These are phyloP conservation scores for Aeoliscus strigatus DNA, from an alignment of 2,797 vertebrate genomes.

Conservation along the genomic window DNA sequence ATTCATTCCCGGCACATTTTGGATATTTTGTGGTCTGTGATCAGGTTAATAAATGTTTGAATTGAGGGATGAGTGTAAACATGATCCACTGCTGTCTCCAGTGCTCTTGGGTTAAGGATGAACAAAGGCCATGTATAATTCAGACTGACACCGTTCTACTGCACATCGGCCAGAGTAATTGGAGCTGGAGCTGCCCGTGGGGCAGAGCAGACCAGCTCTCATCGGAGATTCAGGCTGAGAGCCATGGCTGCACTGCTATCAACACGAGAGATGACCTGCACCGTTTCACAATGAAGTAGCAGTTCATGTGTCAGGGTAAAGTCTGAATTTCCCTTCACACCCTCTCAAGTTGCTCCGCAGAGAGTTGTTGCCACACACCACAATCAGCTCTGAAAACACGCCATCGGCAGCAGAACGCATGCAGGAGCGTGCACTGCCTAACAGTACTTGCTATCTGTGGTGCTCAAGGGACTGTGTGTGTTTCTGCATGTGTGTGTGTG, in stretches of 20 bases:
- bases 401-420: too few species aligned
- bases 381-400: constrained; percentile 38
- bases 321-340: constrained; percentile 53
- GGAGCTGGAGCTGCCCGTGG: constrained; percentile 59
- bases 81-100: constrained; percentile 74
- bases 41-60: constrained; percentile 68
- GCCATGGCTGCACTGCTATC: constrained; percentile 40
- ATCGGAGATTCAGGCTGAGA: constrained; percentile 27
- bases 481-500: too few species aligned
- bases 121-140: constrained; percentile 79
- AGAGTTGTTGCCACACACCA: constrained; percentile 32
- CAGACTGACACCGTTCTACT: constrained; percentile 64
- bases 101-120: constrained; percentile 75
- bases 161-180: constrained; percentile 63
- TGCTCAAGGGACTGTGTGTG: too few species aligned
- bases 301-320: constrained; percentile 57
- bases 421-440: too few species aligned
- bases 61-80: constrained; percentile 68
- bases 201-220: constrained; percentile 44
- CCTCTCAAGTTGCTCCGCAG: constrained; percentile 49
- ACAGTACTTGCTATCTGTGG: constrained; percentile 49
- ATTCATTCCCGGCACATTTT: too few species aligned
- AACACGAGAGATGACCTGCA: constrained; percentile 46
- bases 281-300: constrained; percentile 49
- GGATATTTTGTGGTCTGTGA: constrained; percentile 23